These are phyloP conservation scores for Tolypeutes matacus DNA, from an alignment of 2,797 vertebrate genomes.

Conservation along the genomic window DNA sequence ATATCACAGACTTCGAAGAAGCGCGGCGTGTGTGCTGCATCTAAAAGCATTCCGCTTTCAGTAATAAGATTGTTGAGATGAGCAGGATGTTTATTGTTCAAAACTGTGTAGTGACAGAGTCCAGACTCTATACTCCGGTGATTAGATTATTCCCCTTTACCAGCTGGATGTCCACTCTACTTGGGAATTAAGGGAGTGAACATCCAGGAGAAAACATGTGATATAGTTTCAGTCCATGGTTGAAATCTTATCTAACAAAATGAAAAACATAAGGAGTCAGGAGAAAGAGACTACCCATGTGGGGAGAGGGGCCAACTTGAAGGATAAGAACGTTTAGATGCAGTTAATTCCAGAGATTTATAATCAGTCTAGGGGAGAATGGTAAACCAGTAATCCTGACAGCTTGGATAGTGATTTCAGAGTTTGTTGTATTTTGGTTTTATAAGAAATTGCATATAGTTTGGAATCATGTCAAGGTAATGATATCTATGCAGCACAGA, in stretches of 20 bases:
- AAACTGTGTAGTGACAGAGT: not conserved
- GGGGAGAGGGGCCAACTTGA: not conserved
- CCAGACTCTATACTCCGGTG: not conserved
- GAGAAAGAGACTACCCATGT: not conserved
- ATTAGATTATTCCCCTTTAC: not conserved
- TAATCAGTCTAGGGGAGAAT: not conserved
- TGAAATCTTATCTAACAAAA: not conserved
- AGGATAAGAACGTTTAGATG: not conserved
- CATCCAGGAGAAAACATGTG: not conserved
- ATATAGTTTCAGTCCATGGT: not conserved
- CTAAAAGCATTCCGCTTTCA: not conserved
- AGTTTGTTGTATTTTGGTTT: not conserved
- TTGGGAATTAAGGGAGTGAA: not conserved
- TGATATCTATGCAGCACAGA: not conserved
- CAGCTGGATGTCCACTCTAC: not conserved
- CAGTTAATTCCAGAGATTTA: not conserved
- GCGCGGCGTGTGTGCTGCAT: fast-evolving
- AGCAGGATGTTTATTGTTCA: not conserved
- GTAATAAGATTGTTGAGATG: not conserved
- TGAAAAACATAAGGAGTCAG: not conserved
- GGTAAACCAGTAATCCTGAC: not conserved
- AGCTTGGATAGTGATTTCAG: not conserved
- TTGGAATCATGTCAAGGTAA: not conserved
- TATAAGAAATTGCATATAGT: not conserved
- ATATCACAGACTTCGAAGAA: not conserved